These are phyloP conservation scores for Tricholauxania praeusta DNA, from an alignment of 2,888 invertebrate species.

Conservation along the genomic window DNA sequence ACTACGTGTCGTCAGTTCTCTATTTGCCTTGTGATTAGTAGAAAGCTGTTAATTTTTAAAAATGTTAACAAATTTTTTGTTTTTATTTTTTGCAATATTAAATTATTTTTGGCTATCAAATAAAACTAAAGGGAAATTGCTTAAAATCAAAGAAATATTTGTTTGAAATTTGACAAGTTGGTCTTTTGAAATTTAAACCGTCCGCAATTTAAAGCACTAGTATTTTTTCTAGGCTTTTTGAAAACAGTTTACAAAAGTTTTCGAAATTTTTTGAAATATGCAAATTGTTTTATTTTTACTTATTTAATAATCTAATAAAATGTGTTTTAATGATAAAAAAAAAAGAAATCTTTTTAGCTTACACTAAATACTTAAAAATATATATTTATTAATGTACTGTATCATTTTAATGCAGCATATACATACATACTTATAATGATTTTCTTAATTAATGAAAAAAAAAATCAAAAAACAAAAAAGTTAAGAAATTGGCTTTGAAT, in stretches of 20 bases:
- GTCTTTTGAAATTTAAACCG: constrained; percentile 30
- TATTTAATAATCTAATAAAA: no score
- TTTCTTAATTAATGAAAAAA: constrained; percentile 31
- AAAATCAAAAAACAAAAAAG: no score
- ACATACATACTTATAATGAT: constrained; percentile 21
- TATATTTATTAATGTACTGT: constrained; percentile 16
- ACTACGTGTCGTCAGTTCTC: constrained; percentile 50
- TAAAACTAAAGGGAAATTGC: constrained; percentile 33
- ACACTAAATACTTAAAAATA: no score
- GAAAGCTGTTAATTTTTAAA: constrained; percentile 8
- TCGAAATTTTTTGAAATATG: constrained; percentile 1
- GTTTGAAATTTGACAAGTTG: constrained; percentile 46
- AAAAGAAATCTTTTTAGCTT: no score
- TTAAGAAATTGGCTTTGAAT: constrained; percentile 29
- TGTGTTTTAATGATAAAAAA: no score
- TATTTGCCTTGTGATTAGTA: constrained; percentile 66
- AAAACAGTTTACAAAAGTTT: background rate
- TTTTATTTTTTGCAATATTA: constrained; percentile 5
- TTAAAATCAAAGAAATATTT: no score
- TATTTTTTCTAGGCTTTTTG: background rate
- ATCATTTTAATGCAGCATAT: constrained; percentile 28
- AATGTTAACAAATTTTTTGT: background rate
- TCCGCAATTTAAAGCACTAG: constrained; percentile 23
- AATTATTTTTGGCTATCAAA: constrained; percentile 20
- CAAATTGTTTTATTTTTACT: background rate